phyloP scores from a whole-genome alignment of 1,140 invertebrate species.

The Harpegnathos saltator region DNA sequence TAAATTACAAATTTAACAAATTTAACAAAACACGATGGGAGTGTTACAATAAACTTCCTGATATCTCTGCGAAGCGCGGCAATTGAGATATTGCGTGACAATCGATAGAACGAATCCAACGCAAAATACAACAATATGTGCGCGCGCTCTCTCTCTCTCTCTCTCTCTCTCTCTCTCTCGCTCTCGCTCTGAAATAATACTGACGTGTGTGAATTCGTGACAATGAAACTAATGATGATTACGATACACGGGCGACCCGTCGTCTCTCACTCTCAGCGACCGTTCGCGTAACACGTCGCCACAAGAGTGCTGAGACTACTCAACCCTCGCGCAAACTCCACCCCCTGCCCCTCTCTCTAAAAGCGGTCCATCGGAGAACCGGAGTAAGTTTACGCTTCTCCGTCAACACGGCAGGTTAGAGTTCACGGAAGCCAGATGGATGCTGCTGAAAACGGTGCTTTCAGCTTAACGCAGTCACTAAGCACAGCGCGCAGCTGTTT shows the following conservation, averaged over 20 bases:
- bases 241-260: background rate
- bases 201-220: background rate
- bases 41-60: no score
- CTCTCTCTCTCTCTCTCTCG: no score
- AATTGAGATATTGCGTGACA: background rate
- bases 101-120: background rate
- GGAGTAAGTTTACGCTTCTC: constrained; percentile 53
- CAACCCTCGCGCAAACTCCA: background rate
- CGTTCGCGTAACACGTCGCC: constrained; percentile 8
- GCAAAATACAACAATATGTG: background rate
- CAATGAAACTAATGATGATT: constrained; percentile 38
- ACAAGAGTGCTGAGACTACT: constrained; percentile 29
- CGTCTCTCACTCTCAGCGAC: background rate
- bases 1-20: background rate
- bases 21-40: background rate
- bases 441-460: constrained; percentile 38
- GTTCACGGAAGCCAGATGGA: constrained; percentile 45
- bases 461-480: constrained; percentile 42
- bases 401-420: constrained; percentile 51
- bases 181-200: background rate
- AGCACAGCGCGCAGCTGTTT: constrained; percentile 30
- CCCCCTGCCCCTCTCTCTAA: constrained; percentile 26
- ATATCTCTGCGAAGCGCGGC: background rate
- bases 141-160: background rate
- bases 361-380: constrained; percentile 38